A percentile compares a stretch with the other conserved stretches of the same genome.
These are phyloP conservation scores for Dermolepida albohirtum DNA, from an alignment of 2,888 invertebrate genomes.

Conservation along the genomic window DNA sequence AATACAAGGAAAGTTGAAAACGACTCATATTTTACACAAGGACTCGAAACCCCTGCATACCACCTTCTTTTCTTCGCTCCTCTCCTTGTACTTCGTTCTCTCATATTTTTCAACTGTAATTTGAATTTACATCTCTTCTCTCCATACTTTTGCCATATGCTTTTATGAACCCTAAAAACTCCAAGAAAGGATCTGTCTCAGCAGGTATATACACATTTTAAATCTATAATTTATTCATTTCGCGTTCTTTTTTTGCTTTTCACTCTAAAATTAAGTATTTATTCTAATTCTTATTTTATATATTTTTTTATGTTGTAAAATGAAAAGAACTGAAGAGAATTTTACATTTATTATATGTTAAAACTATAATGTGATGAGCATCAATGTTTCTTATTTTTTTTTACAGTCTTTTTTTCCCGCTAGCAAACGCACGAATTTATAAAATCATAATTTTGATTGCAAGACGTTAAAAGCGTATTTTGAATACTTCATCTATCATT, in stretches of 20 bases:
- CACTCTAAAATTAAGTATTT: constrained; percentile 3
- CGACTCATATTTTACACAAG: constrained; percentile 27
- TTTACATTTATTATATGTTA: too few relatives aligned
- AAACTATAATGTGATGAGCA: too few relatives aligned
- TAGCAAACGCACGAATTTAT: too few relatives aligned
- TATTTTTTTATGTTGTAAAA: neutral
- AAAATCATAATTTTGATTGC: too few relatives aligned
- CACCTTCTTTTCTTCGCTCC: constrained; percentile 24
- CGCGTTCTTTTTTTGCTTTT: constrained; percentile 2
- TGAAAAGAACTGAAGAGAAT: too few relatives aligned
- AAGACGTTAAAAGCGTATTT: too few relatives aligned
- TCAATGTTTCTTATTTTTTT: too few relatives aligned
- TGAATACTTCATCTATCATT: too few relatives aligned
- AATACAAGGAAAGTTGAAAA: constrained; percentile 38
- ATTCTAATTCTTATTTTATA: neutral
- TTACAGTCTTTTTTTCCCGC: too few relatives aligned
- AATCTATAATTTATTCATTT: constrained; percentile 28
- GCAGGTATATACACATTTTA: constrained; percentile 28
- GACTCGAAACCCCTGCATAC: constrained; percentile 26
- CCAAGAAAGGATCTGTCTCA: constrained; percentile 27
- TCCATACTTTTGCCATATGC: constrained; percentile 31
- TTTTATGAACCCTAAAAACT: constrained; percentile 31
- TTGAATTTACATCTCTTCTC: constrained; percentile 32
- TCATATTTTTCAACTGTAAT: constrained; percentile 34
- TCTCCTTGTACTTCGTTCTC: constrained; percentile 27